phyloP scores from a whole-genome alignment of 2,888 invertebrate species.

The Steromphala cineraria region DNA sequence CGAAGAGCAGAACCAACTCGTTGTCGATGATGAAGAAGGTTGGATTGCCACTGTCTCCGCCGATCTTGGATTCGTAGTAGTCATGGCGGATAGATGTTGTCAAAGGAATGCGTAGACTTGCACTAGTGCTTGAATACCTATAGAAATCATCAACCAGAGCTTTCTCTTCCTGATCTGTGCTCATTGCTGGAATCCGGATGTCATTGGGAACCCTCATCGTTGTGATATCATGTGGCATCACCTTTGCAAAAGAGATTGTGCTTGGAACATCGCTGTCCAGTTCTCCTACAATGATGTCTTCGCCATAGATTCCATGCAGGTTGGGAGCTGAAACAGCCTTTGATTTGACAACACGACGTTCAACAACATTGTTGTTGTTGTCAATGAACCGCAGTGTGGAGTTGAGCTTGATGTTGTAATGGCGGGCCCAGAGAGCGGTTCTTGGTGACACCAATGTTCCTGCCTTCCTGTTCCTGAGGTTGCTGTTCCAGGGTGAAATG shows the following conservation, averaged over 20 bases:
- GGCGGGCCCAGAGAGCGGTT: constrained; percentile 57
- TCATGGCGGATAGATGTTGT: constrained; percentile 33
- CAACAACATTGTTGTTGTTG: constrained; percentile 51
- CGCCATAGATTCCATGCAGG: constrained; percentile 38
- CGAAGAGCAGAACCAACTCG: constrained; percentile 55
- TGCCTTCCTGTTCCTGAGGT: constrained; percentile 44
- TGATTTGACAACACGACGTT: constrained; percentile 41
- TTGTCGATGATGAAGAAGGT: constrained; percentile 55
- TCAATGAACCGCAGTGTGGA: constrained; percentile 54
- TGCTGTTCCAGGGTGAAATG: constrained; percentile 63
- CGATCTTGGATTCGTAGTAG: constrained; percentile 53
- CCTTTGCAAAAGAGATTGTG: constrained; percentile 49
- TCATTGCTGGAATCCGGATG: constrained; percentile 45
- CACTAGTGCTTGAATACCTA: constrained; percentile 39
- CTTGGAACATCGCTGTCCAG: constrained; percentile 54
- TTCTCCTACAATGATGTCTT: constrained; percentile 56
- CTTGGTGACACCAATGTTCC: constrained; percentile 56
- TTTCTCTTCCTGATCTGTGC: constrained; percentile 59
- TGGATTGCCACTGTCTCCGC: constrained; percentile 59
- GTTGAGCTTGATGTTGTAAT: constrained; percentile 49
- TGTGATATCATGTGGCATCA: constrained; percentile 49
- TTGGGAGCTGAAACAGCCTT: constrained; percentile 24
- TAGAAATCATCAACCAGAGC: constrained; percentile 52
- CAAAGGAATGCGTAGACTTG: constrained; percentile 25
- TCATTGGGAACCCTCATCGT: constrained; percentile 22